Evolutionary conservation across 2,113 vertebrate genomes (phyloP), one percentile per base, ranked within the genome.

Genomic region (Crotalus tigris): DNA sequence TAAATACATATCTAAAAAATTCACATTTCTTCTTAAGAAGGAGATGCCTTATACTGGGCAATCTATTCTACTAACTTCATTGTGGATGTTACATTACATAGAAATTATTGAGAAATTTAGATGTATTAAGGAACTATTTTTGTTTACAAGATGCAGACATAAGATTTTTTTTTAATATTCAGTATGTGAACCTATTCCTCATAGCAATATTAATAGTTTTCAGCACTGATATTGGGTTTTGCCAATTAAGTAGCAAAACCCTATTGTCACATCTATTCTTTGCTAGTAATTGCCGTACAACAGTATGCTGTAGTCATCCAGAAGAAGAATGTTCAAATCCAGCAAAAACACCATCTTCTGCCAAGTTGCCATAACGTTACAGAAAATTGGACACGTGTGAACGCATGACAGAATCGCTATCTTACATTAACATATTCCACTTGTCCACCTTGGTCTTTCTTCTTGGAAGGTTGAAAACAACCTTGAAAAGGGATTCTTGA

Each of bases 111-210:
- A 95, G 93, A 87, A 94, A 95, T 92, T 95, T 92, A 92, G 95
- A 95, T 81, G 75, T 21, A 17, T 44, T 21, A 90, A 44, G 92
- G 5, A 69, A 95, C 85, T 2, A 33, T 21, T 59, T 92, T 91
- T 9, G 88, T 95, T 95, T 95, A 96, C 96, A 85, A 95, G 54
- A 92, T 91, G 93, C 81, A 95, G 58, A 95, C 93, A 57, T 88
- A 90, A 88, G 49, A 33, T 90, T 96, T 91, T 87, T 87, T 51
- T 95, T 94, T 93, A 94, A 94, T 85, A 88, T 96, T 94, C 92
- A 91, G 86, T 95, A 90, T 88, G 57, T 95, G 91, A 95, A 64
- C 53, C 59, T 21, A 44, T 6, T 29, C n/a, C 12, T 75, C 49
- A 61, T 9, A 88, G 29, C 44, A 21, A 75, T 55, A 61, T 6